Conservation (phyloP, 2,797 vertebrate genomes). For the Cyprinodon diabolis region DNA sequence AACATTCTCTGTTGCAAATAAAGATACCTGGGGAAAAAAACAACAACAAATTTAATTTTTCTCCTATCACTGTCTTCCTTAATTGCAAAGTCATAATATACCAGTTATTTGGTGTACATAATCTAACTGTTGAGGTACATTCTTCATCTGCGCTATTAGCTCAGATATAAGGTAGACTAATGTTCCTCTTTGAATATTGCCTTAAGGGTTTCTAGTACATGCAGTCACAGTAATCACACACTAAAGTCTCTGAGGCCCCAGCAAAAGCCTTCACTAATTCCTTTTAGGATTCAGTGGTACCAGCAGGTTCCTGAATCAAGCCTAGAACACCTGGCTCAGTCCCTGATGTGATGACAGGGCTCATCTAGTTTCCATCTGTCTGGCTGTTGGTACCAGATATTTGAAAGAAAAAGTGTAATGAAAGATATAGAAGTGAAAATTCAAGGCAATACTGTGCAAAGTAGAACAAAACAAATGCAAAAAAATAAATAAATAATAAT, state of each 20-base stretch:
- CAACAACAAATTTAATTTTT: conserved; percentile 18
- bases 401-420: conserved; percentile 49
- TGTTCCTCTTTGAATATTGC: conserved; percentile 44
- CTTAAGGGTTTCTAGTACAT: conserved; percentile 40
- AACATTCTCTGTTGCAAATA: conserved; percentile 48
- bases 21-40: conserved; percentile 34
- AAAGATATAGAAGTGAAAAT: conserved; percentile 27
- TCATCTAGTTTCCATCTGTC: conserved; percentile 69
- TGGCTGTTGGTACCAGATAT: conserved; percentile 52
- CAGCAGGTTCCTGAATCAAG: conserved; percentile 49
- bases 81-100: conserved; percentile 47
- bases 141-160: conserved; percentile 35
- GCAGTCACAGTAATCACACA: conserved; percentile 36
- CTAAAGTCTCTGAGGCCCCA: conserved; percentile 30
- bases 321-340: conserved; percentile 56
- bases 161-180: conserved; percentile 37
- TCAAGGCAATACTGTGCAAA: conserved; percentile 9
- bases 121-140: conserved; percentile 42
- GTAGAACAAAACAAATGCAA: not conserved
- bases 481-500: not conserved
- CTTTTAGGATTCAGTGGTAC: conserved; percentile 40
- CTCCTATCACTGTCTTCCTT: conserved; percentile 8
- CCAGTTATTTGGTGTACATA: not conserved
- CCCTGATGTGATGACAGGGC: conserved; percentile 49
- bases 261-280: conserved; percentile 30